A percentile compares a stretch with the other conserved stretches of the same genome.
phyloP scores from a whole-genome alignment of 53 echinoderm and acorn worm genomes.

The Crossaster papposus region DNA sequence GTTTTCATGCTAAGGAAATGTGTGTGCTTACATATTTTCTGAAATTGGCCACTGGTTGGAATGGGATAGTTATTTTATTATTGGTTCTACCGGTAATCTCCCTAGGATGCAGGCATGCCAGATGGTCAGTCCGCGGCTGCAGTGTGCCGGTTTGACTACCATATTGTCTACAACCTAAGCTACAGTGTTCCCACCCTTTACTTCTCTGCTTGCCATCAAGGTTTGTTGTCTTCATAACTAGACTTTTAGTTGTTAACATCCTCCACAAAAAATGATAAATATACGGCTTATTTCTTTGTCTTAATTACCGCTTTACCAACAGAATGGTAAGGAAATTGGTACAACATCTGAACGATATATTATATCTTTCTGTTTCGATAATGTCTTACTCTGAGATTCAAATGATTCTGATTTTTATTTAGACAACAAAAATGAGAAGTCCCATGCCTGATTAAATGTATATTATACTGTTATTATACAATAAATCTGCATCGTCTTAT shows the following conservation, averaged over 20 bases:
- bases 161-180: slow-evolving; percentile 78
- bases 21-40: not conserved
- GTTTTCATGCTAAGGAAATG: not conserved
- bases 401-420: too few relatives aligned
- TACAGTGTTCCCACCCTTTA: slow-evolving; percentile 82
- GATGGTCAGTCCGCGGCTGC: slow-evolving; percentile 24
- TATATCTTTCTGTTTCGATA: too few relatives aligned
- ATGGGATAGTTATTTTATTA: not conserved
- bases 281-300: not conserved
- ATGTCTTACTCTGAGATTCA: too few relatives aligned
- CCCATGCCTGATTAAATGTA: too few relatives aligned
- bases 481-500: too few relatives aligned
- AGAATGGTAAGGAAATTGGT: too few relatives aligned
- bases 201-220: slow-evolving; percentile 80
- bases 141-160: slow-evolving; percentile 72
- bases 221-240: slow-evolving; percentile 13
- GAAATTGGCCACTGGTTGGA: not conserved
- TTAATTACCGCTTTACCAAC: too few relatives aligned
- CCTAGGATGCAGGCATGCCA: not conserved
- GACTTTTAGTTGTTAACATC: not conserved
- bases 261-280: too few relatives aligned
- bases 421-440: too few relatives aligned
- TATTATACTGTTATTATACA: too few relatives aligned
- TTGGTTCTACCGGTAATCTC: not conserved
- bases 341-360: too few relatives aligned